Percentiles rank a stretch among this genome's conserved stretches.
phyloP scores from a whole-genome alignment of 2,888 invertebrate species.

The Limnephilus lunatus region DNA sequence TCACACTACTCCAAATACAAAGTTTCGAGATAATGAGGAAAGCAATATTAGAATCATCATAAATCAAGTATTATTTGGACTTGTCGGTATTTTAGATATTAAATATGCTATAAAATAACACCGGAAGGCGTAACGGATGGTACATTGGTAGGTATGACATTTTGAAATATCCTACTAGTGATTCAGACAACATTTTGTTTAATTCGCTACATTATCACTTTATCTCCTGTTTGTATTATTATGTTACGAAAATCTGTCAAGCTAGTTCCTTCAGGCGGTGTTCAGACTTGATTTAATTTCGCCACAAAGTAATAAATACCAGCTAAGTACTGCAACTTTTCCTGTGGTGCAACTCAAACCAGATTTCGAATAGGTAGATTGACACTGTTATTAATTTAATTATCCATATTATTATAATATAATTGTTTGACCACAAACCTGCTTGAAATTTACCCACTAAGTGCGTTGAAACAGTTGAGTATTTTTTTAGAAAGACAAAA shows the following conservation, averaged over 20 bases:
- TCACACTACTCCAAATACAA: no score
- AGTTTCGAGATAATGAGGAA: no score
- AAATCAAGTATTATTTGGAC: no score
- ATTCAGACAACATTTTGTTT: no score
- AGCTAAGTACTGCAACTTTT: background rate
- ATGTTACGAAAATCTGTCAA: background rate
- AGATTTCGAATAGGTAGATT: background rate
- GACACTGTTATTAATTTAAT: background rate
- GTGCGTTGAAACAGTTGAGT: background rate
- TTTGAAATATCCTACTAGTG: no score
- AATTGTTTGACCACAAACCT: background rate
- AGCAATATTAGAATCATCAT: no score
- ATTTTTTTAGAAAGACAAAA: background rate
- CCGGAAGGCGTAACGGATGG: no score
- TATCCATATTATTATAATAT: background rate
- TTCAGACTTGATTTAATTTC: background rate
- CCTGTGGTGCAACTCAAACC: background rate
- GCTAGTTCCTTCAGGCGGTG: background rate
- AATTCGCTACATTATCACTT: no score
- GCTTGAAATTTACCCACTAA: background rate
- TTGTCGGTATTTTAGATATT: no score
- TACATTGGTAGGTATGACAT: no score
- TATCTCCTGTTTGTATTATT: background rate
- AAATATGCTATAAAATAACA: no score
- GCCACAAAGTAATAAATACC: background rate